Conservation (phyloP, 2,113 vertebrate species). For the Pleuronectes platessa region DNA sequence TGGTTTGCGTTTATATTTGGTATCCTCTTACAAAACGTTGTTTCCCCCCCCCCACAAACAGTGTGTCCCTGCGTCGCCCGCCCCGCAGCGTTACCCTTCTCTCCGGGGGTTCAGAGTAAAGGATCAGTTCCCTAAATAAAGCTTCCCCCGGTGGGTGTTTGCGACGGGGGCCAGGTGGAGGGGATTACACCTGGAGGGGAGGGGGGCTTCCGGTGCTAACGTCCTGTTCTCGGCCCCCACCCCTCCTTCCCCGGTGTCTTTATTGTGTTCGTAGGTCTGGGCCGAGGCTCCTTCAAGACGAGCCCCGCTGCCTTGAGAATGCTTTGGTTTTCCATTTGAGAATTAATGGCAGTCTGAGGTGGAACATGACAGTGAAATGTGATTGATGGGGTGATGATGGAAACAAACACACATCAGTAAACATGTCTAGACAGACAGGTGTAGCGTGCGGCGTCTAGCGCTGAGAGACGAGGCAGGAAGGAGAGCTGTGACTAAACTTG, state of each 20-base stretch:
- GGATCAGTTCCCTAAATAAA: slow-evolving; percentile 68
- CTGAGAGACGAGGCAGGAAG: slow-evolving; percentile 64
- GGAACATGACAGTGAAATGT: slow-evolving; percentile 75
- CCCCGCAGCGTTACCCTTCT: slow-evolving; percentile 46
- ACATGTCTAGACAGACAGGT: slow-evolving; percentile 71
- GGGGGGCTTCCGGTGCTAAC: slow-evolving; percentile 25
- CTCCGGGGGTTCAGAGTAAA: slow-evolving; percentile 60
- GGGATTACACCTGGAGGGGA: slow-evolving; percentile 41
- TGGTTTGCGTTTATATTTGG: slow-evolving; percentile 80
- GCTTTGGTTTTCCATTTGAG: slow-evolving; percentile 82
- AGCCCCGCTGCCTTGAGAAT: slow-evolving; percentile 61
- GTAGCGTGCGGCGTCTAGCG: slow-evolving; percentile 27
- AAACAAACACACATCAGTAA: slow-evolving; percentile 68
- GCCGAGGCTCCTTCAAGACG: slow-evolving; percentile 58
- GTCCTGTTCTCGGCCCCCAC: slow-evolving; percentile 40
- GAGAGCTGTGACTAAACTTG: slow-evolving; percentile 76
- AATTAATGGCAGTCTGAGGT: slow-evolving; percentile 74
- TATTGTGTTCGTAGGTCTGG: slow-evolving; percentile 70
- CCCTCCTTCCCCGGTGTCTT: slow-evolving; percentile 34
- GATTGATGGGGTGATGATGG: slow-evolving; percentile 68
- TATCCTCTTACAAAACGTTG: slow-evolving; percentile 74
- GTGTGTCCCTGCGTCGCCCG: slow-evolving; percentile 57
- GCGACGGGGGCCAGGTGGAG: slow-evolving; percentile 58
- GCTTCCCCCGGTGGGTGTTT: slow-evolving; percentile 65
- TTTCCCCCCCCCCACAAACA: slow-evolving; percentile 42